Percentiles rank a stretch among this genome's conserved stretches.
These are phyloP conservation scores for Myotis daubentonii DNA, from an alignment of 2,797 vertebrate genomes.

Conservation along the genomic window DNA sequence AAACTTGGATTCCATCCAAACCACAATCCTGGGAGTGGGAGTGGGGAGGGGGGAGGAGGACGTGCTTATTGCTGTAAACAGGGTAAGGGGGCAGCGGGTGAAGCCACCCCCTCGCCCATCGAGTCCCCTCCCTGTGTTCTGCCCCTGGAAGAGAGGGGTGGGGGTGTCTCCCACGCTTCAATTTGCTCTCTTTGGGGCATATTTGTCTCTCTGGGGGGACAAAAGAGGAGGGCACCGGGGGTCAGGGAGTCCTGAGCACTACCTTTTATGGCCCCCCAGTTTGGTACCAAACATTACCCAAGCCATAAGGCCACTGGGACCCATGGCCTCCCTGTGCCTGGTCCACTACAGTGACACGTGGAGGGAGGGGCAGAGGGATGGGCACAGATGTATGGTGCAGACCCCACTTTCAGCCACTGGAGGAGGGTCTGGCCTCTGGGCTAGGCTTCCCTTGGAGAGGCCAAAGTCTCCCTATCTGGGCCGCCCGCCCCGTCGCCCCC, in stretches of 20 bases:
- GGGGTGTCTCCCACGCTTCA: not conserved
- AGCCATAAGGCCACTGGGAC: constrained; percentile 31
- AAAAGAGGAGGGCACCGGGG: constrained; percentile 49
- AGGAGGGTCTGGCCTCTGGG: constrained; percentile 23
- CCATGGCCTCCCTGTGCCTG: not conserved
- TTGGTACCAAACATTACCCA: constrained; percentile 71
- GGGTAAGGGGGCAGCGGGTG: constrained; percentile 45
- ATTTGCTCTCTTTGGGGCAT: constrained; percentile 59
- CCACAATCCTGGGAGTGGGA: constrained; percentile 62
- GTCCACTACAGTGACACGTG: constrained; percentile 25
- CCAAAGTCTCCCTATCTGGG: constrained; percentile 25
- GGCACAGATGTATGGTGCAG: constrained; percentile 52
- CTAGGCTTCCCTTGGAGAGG: constrained; percentile 15
- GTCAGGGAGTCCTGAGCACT: constrained; percentile 72
- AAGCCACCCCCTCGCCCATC: constrained; percentile 59
- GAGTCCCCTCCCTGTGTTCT: constrained; percentile 68
- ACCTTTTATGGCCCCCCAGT: constrained; percentile 49
- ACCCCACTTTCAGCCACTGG: constrained; percentile 23
- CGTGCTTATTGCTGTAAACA: constrained; percentile 83
- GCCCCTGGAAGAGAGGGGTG: constrained; percentile 54
- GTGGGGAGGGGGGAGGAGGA: constrained; percentile 53
- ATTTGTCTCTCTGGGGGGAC: constrained; percentile 12
- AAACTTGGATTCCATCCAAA: constrained; percentile 78
- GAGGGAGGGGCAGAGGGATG: not conserved
- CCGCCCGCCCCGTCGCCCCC: not conserved